Evolutionary conservation across 2,797 vertebrate genomes (phyloP), one percentile per base, ranked within the genome.

Genomic region (Poeciliopsis turneri): DNA sequence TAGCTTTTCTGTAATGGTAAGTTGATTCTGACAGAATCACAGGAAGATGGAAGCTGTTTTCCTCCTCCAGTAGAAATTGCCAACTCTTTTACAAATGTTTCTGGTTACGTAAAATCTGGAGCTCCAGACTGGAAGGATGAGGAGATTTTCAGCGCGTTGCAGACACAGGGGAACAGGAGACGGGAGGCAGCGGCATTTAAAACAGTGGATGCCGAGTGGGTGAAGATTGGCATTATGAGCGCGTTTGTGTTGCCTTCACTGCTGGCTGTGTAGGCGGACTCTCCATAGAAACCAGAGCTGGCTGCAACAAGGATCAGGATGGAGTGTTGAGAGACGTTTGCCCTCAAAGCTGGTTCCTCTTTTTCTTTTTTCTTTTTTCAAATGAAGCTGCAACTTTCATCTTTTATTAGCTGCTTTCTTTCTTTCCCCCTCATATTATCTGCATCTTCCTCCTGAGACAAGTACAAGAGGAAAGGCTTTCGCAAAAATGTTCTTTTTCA

Each of bases 241-340:
- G 66, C 82, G 33, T 72, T 80, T 30, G 46, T 71, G 77, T 68
- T 78, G 74, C 87, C 81, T 88, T 72, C 72, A 11, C 83, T 83
- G 84, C 91, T 84, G 87, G 72, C 61, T 86, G 89, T 87, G 94
- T 92, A 86, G 95, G 94, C 85, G 90, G 88, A 0, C 91, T 95
- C 82, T 72, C 92, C 92, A 91, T 93, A 81, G 93, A 84, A 91
- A 95, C 94, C 76, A 81, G 89, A 80, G 80, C 84, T 77, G 78
- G 81, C 72, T 82, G 89, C 84, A 51, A 47, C 83, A 55, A 36
- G 13, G 49, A 51, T 84, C 70, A 78, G 70, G 46, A 49, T 77
- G 0, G 72, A 90, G 79, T 47, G 82, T 88, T 79, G 77, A 73
- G 33, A 73, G 71, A 57, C 2, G 72, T 28, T 59, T 69, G 46